Percentiles rank a stretch among this genome's conserved stretches.
phyloP scores from a whole-genome alignment of 92 coral and sea anemone species.

The Parazoanthus swiftii region DNA sequence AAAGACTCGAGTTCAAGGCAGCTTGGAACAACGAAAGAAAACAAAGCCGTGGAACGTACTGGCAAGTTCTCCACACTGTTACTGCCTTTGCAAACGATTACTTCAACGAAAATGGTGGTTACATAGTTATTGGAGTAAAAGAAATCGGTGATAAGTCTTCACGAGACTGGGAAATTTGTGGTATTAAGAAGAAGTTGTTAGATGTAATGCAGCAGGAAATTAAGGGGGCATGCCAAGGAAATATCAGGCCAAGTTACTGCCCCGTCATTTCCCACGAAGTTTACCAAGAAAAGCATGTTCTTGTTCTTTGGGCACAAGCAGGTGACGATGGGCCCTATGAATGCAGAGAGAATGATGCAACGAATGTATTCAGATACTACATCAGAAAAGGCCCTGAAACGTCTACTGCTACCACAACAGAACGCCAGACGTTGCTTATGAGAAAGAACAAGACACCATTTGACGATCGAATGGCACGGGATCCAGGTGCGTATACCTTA shows the following conservation, averaged over 20 bases:
- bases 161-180: constrained; percentile 21
- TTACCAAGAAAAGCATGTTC: constrained; percentile 17
- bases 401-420: constrained; percentile 8
- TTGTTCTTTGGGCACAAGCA: constrained; percentile 32
- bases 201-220: constrained; percentile 9
- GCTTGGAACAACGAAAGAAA: constrained; percentile 4
- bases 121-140: constrained; percentile 23
- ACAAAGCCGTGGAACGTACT: constrained; percentile 21
- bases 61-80: constrained; percentile 28
- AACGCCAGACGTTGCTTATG: constrained; percentile 30
- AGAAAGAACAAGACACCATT: constrained; percentile 44
- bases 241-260: constrained; percentile 12
- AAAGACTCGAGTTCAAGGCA: constrained; percentile 15
- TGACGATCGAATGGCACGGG: constrained; percentile 54
- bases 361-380: constrained; percentile 1
- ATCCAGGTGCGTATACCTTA: constrained; percentile 14
- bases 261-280: constrained; percentile 15
- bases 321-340: constrained; percentile 25
- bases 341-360: background rate
- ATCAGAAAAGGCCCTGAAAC: constrained; percentile 51
- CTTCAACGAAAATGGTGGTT: constrained; percentile 27
- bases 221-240: constrained; percentile 10
- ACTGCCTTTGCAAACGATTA: constrained; percentile 33
- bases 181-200: background rate
- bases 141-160: constrained; percentile 14